Base-by-base conservation (phyloP, 2,113 vertebrate species). In the Dendropsophus ebraccatus region DNA sequence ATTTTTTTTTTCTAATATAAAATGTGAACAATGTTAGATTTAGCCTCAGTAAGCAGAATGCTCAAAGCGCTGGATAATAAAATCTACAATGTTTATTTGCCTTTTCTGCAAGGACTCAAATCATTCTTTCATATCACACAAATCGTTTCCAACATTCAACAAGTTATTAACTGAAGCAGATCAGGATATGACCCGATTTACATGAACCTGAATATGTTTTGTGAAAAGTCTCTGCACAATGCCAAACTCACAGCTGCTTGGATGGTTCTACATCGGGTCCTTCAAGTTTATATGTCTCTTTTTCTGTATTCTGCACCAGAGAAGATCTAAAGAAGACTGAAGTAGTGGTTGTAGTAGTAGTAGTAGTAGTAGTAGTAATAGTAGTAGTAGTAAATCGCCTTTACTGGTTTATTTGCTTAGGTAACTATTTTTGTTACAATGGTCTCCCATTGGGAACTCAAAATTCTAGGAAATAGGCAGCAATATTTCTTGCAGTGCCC, bases 41-140 rank as follows among this genome's bases (percentile, higher is more conserved):
- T 70, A 50, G 13, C 19, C 13, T 25, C 19, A 79, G 32, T 17
- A 45, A 54, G 32, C 56, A 62, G 9, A 65, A 65, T 47, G 23
- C 23, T 21, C 78, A 65, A 60, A 62, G 30, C 41, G 0, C 37
- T 81, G 56, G 56, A 45, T 62, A 25, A 62, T n/a, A 62, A 65
- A 81, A 65, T 60, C 37, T 45, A 10, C 21, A 35, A n/a, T 80
- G 78, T 81, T 81, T 81, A 81, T 81, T 81, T 81, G 56, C 56
- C 37, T 81, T 81, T 25, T 65, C 35, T 62, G 37, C 78, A 65
- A 60, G 60, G 56, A 62, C 62, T 81, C 56, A 62, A 81, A 60
- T 47, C 8, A 62, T 81, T 65, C 78, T 81, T 23, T 23, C 35
- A 47, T 19, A 65, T 5, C 47, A 81, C 6, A 47, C 75, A 47